Evolutionary conservation across 37 sponge, comb jelly and placozoan species (phyloP).

Genomic region (Ephydatia muelleri): DNA sequence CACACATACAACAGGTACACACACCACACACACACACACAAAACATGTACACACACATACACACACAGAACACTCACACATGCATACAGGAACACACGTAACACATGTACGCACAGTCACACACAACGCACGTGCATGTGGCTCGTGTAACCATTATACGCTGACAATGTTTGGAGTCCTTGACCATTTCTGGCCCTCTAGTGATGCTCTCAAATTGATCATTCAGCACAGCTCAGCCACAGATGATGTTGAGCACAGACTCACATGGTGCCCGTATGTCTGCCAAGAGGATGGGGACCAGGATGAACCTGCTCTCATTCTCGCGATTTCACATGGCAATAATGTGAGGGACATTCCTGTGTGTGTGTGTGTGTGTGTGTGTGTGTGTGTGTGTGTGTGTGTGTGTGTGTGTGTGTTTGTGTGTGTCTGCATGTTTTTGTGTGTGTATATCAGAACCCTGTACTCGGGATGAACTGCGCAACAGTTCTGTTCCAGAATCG

Average conservation of each 20-base stretch:
- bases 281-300: slow-evolving; percentile 32
- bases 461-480: not conserved
- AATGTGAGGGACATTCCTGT: slow-evolving; percentile 30
- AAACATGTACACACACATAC: not conserved
- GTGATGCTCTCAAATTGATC: slow-evolving; percentile 9
- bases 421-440: not conserved
- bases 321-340: slow-evolving; percentile 53
- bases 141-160: not conserved
- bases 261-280: slow-evolving; percentile 83
- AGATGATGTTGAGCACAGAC: slow-evolving; percentile 44
- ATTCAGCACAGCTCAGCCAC: slow-evolving; percentile 22
- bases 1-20: not conserved
- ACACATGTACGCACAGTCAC: too few relatives aligned
- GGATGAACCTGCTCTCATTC: slow-evolving; percentile 32
- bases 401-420: not conserved
- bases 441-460: not conserved
- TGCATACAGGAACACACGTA: not conserved
- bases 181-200: not conserved
- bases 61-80: not conserved
- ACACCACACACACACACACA: not conserved
- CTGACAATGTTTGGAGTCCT: not conserved
- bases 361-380: not conserved
- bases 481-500: too few relatives aligned
- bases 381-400: not conserved
- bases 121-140: not conserved